Conservation (phyloP, 2,113 vertebrate genomes). For the Hyla sarda region DNA sequence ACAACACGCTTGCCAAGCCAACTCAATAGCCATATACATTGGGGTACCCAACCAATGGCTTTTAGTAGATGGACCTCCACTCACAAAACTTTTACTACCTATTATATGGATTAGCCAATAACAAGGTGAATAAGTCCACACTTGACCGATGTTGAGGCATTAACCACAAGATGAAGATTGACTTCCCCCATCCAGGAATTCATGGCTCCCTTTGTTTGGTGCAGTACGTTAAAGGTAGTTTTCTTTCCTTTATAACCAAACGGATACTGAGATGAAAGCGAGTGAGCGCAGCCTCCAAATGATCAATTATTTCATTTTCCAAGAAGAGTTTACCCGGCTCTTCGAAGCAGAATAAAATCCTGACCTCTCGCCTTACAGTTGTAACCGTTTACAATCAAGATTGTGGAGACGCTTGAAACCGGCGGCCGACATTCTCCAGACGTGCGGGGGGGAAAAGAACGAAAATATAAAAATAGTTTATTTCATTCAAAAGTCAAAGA, state of each 20-base stretch:
- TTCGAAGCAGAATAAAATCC: slow-evolving; percentile 12
- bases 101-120: background rate
- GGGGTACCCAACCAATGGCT: background rate
- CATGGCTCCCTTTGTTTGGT: slow-evolving; percentile 11
- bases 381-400: slow-evolving; percentile 24
- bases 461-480: slow-evolving; percentile 9
- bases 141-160: background rate
- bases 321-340: slow-evolving; percentile 4
- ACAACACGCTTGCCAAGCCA: too few relatives aligned
- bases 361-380: slow-evolving; percentile 18
- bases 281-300: background rate
- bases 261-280: background rate
- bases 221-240: background rate
- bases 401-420: background rate
- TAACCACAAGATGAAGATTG: background rate
- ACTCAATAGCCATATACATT: background rate
- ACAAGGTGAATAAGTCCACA: background rate
- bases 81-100: background rate
- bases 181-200: background rate
- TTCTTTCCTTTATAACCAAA: background rate
- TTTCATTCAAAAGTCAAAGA: slow-evolving; percentile 2
- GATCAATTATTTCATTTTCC: slow-evolving; percentile 44
- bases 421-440: background rate
- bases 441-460: background rate
- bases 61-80: background rate